Evolutionary conservation across 2,888 invertebrate species (phyloP).

Genomic region (Bhutanitis thaidina): DNA sequence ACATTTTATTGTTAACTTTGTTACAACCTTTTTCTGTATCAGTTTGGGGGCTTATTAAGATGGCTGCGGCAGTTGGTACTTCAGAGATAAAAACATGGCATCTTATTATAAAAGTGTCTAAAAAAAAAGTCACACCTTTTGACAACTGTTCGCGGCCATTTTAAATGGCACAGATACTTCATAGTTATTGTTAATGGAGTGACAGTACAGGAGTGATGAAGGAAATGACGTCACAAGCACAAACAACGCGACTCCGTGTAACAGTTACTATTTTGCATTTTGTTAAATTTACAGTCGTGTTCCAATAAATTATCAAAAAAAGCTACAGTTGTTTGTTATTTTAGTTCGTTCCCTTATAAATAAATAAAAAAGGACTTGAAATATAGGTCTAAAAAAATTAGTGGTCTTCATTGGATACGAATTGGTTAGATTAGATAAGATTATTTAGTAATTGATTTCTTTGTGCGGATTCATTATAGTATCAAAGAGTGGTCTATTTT

Average conservation of each 20-base stretch:
- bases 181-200: constrained; percentile 37
- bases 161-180: constrained; percentile 16
- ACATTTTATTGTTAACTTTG: constrained; percentile 55
- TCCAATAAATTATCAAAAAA: constrained; percentile 59
- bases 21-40: constrained; percentile 46
- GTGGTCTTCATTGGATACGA: no score
- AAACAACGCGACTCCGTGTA: constrained; percentile 52
- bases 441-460: no score
- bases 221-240: constrained; percentile 25
- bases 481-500: no score
- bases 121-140: not conserved
- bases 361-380: no score
- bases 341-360: no score
- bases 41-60: constrained; percentile 24
- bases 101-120: not conserved
- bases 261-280: constrained; percentile 73
- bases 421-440: no score
- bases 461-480: no score
- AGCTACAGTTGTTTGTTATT: constrained; percentile 29
- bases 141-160: constrained; percentile 4
- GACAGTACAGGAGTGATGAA: constrained; percentile 30
- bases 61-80: constrained; percentile 6
- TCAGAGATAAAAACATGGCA: no score
- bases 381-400: no score
- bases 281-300: constrained; percentile 76